Evolutionary conservation across 2,888 invertebrate species (phyloP).

Genomic region (Eupithecia subfuscata): DNA sequence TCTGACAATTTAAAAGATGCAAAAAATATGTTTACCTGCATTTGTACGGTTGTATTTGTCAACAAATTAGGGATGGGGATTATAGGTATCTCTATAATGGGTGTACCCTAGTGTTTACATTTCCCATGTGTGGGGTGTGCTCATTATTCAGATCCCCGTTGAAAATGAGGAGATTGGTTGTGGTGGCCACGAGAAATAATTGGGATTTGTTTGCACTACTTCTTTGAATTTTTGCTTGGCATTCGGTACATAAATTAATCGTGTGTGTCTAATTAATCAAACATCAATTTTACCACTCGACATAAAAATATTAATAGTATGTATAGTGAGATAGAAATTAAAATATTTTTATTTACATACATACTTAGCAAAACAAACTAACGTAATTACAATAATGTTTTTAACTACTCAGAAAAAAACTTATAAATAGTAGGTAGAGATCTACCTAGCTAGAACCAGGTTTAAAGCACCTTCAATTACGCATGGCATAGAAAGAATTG

Average conservation of each 20-base stretch:
- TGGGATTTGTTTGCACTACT: conserved; percentile 65
- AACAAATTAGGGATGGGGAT: conserved; percentile 71
- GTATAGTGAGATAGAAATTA: too few relatives aligned
- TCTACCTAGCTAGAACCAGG: too few relatives aligned
- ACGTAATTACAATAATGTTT: not conserved
- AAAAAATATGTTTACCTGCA: conserved; percentile 29
- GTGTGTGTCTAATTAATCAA: not conserved
- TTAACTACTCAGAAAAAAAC: too few relatives aligned
- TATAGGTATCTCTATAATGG: conserved; percentile 58
- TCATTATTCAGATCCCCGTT: conserved; percentile 77
- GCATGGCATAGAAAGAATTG: not conserved
- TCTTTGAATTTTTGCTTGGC: conserved; percentile 23
- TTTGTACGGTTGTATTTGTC: conserved; percentile 58
- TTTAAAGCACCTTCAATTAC: conserved; percentile 2
- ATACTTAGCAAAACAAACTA: not conserved
- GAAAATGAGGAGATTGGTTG: conserved; percentile 75
- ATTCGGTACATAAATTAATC: not conserved
- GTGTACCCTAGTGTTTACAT: conserved; percentile 71
- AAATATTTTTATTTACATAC: too few relatives aligned
- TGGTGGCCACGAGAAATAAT: conserved; percentile 50
- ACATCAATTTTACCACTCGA: not conserved
- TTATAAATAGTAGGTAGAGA: too few relatives aligned
- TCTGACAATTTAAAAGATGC: conserved; percentile 14
- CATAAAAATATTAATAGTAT: too few relatives aligned
- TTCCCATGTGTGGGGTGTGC: conserved; percentile 76